Evolutionary conservation across 2,888 invertebrate species (phyloP), one percentile per base, ranked within the genome.

Genomic region (Cenopis cana): DNA sequence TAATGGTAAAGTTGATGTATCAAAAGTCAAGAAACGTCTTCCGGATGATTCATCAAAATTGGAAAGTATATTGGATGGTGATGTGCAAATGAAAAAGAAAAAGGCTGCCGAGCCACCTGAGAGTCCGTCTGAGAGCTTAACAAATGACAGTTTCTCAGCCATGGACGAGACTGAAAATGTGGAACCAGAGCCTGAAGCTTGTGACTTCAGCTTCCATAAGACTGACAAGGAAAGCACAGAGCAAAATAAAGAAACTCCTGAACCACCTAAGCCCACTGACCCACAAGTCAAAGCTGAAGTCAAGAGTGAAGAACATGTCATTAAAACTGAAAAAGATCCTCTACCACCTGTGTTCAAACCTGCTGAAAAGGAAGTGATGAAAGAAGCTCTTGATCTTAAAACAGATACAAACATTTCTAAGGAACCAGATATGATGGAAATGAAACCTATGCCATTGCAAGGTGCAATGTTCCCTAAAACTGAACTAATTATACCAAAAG

Each of bases 41-140:
- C 90, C 93, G 72, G 94, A 94, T 80, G 92, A 93, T 79, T 90
- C 93, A 62, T 91, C 93, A 59, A 95, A 95, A 76, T 86, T 86
- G 61, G 95, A 95, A 77, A 95, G 95, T 84, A 84, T 95, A 85
- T 87, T 95, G 94, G 88, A 93, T 93, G 85, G 94, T 86, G 87
- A 95, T 94, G 89, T 94, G 85, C 85, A 95, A 93, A 87, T 94
- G 94, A 94, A 93, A 80, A 94, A 94, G 87, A 93, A 91, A 79
- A 90, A 87, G 77, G 83, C 89, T 67, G 88, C 82, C 62, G 95
- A 95, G 74, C 90, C 94, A 71, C 94, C 95, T 14, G 95, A 96
- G 82, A 98, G 97, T 90, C 98, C 98, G 14, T 96, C 96, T 54
- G 97, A 96, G 83, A 97, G 97, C 83, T 95, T 97, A 73, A 97